Conservation (phyloP, 2,888 invertebrate genomes). For the Drosophila neutralis region DNA sequence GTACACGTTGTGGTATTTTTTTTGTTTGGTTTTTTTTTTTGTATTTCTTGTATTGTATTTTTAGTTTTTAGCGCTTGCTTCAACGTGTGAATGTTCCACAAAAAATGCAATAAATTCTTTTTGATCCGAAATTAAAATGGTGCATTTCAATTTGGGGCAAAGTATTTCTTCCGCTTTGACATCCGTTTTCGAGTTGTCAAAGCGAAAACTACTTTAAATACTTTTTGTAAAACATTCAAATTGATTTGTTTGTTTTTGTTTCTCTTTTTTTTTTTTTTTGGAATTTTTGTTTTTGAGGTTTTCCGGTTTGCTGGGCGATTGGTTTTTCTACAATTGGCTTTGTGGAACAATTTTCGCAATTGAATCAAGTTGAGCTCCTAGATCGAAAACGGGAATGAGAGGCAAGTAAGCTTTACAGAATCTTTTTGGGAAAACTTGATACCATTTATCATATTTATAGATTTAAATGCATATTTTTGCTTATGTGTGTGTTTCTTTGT, state of each 20-base stretch:
- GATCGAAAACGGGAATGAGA: slow-evolving; percentile 85
- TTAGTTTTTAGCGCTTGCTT: slow-evolving; percentile 82
- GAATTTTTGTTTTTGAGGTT: slow-evolving; percentile 10
- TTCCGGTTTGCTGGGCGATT: slow-evolving; percentile 41
- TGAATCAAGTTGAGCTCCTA: slow-evolving; percentile 85
- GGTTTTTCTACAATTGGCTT: slow-evolving; percentile 53
- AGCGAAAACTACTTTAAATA: slow-evolving; percentile 58
- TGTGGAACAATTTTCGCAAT: slow-evolving; percentile 84
- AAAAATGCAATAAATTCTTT: slow-evolving; percentile 71
- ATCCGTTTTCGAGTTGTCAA: slow-evolving; percentile 51
- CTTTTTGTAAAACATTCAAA: slow-evolving; percentile 78
- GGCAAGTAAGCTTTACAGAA: slow-evolving; percentile 85
- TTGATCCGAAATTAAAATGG: slow-evolving; percentile 64
- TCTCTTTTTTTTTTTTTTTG: slow-evolving; percentile 20
- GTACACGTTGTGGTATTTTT: slow-evolving; percentile 58
- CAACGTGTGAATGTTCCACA: slow-evolving; percentile 85
- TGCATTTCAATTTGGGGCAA: slow-evolving; percentile 66
- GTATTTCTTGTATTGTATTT: slow-evolving; percentile 49
- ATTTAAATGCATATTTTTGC: slow-evolving; percentile 54
- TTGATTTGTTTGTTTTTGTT: slow-evolving; percentile 33
- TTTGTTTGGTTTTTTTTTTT: slow-evolving; percentile 40
- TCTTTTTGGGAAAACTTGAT: slow-evolving; percentile 85
- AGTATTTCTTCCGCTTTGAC: slow-evolving; percentile 62
- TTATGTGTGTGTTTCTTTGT: slow-evolving; percentile 49
- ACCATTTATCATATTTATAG: slow-evolving; percentile 76